Base-by-base conservation (phyloP, 1,140 invertebrate genomes). In the Ceratosolen solmsi region DNA sequence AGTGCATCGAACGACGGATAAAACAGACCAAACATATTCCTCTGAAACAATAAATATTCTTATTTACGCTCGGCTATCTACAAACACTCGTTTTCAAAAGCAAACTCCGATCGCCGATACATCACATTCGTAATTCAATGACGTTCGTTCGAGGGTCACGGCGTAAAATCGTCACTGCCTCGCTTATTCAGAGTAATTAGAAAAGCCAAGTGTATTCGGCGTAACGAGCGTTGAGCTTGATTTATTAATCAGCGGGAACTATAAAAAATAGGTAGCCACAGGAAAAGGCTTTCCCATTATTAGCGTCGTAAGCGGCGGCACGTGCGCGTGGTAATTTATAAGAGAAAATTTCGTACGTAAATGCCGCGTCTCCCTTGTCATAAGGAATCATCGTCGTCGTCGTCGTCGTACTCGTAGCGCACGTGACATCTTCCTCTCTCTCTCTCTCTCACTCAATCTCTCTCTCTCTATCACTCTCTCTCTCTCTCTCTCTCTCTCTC, bases 241-340 rank as follows among this genome's bases (percentile, higher is more conserved):
- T 15, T 68, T 38, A 74, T 74, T 74, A 33, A 38, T 8, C 49
- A 30, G 33, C 7, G 9, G 33, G 17, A 4, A 0, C 30, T 15
- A 8, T 56, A 56, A 36, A 56, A 73, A 56, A 36, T n/a, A 41
- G 68, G 54, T 2, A 38, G 22, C 30, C 13, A 38, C 3, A 33
- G 63, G 4, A 68, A 68, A 54, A 74, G 72, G 25, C 36, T 56
- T 74, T 74, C n/a, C 72, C 72, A 74, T 74, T 74, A 74, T 74
- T 74, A 74, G 54, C 49, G 30, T 58, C 72, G 41, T 72, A 46
- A 46, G 41, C 41, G 22, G 1, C 41, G 15, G 25, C 54, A 25
- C 20, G 1, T 33, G 20, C 8, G 33, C 72, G 20, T 4, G 33
- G 27, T 75, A 75, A 75, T 76, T 76, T 76, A 65, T 65, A 63